These are phyloP conservation scores for Halictus rubicundus DNA, from an alignment of 1,140 invertebrate genomes.

Conservation along the genomic window DNA sequence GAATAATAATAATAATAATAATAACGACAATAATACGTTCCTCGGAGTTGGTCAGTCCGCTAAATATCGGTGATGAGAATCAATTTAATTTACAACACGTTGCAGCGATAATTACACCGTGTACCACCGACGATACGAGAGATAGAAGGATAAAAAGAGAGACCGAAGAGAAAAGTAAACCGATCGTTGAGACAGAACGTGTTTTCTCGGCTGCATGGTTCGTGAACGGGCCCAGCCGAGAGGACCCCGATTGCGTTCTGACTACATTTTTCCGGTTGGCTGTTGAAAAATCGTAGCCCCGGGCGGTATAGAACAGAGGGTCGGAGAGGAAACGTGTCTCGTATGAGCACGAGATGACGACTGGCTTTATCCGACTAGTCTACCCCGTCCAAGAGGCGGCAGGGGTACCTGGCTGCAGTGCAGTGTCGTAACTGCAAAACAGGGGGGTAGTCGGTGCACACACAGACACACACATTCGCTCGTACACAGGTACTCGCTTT, in stretches of 20 bases:
- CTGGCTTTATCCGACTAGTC: slow-evolving; percentile 48
- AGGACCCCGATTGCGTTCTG: not conserved
- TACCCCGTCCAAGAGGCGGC: slow-evolving; percentile 24
- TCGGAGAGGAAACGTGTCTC: slow-evolving; percentile 21
- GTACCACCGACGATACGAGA: slow-evolving; percentile 17
- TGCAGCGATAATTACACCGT: not conserved
- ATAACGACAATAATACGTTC: slow-evolving; percentile 10
- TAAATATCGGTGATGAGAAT: not conserved
- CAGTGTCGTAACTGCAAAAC: slow-evolving; percentile 61
- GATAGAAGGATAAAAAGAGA: slow-evolving; percentile 13
- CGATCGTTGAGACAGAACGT: slow-evolving; percentile 17
- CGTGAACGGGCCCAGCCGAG: slow-evolving; percentile 21
- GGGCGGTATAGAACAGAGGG: not conserved
- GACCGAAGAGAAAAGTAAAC: slow-evolving; percentile 12
- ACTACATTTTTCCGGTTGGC: slow-evolving; percentile 48
- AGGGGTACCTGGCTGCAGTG: slow-evolving; percentile 63
- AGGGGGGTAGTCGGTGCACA: slow-evolving; percentile 38
- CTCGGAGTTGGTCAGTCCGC: slow-evolving; percentile 11
- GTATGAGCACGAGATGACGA: slow-evolving; percentile 43
- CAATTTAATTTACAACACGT: not conserved
- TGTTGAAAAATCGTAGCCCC: not conserved
- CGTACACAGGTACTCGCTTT: not conserved
- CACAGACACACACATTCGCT: not conserved
- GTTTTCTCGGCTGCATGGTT: slow-evolving; percentile 9
- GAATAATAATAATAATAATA: slow-evolving; percentile 12